Percentiles rank a stretch among this genome's conserved stretches.
phyloP scores from a whole-genome alignment of 2,113 vertebrate species.

The Nothocercus julius region DNA sequence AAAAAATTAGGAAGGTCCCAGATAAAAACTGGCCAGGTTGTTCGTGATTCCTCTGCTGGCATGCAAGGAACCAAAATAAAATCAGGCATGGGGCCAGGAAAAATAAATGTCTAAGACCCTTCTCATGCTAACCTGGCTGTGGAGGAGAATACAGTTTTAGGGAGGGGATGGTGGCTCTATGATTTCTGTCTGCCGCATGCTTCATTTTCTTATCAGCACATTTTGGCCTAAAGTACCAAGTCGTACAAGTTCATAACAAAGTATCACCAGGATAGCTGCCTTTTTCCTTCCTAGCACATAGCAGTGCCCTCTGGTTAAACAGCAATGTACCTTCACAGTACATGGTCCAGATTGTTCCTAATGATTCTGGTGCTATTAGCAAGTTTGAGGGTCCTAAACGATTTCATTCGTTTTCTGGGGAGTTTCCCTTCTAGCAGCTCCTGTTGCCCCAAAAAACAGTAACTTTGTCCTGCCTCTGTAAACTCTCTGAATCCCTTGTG shows the following conservation, averaged over 20 bases:
- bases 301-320: not conserved
- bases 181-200: not conserved
- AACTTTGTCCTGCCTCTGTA: not conserved
- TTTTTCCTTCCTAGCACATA: not conserved
- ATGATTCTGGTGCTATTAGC: not conserved
- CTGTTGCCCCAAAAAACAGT: not conserved
- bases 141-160: not conserved
- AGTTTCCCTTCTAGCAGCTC: not conserved
- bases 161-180: not conserved
- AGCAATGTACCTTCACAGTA: not conserved
- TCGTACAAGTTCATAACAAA: not conserved
- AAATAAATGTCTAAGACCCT: not conserved
- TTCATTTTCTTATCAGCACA: not conserved
- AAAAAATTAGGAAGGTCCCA: not conserved
- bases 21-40: not conserved
- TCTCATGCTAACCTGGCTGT: not conserved
- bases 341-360: not conserved
- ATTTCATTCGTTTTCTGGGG: not conserved
- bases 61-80: not conserved
- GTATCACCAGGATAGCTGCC: not conserved
- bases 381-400: not conserved
- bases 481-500: not conserved
- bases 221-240: not conserved
- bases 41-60: not conserved
- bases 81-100: not conserved